Base-by-base conservation (phyloP, 2,888 invertebrate genomes). In the Polyploca ridens region DNA sequence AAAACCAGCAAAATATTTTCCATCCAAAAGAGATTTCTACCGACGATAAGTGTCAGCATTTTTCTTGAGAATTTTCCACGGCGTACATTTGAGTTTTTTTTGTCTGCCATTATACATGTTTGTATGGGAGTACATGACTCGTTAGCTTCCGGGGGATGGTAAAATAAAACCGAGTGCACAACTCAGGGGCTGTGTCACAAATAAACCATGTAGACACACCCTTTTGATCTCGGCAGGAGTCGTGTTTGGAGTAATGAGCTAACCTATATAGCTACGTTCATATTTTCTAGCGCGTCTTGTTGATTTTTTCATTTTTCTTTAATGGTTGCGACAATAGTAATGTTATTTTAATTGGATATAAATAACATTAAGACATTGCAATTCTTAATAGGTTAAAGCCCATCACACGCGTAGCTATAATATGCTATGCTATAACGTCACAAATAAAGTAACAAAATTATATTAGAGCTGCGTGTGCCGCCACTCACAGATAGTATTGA, bases 221-320 rank as follows among this genome's bases (percentile, higher is more conserved):
- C 82, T 83, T 86, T 86, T 84, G 82, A 84, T 79, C 82, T 72
- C 76, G 58, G 33, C 57, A 58, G 63, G 66, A 66, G 63, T 64
- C 66, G 66, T 64, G 73, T 74, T 69, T 64, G 68, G 69, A 76
- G 85, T 87, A 87, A 87, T 86, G 87, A 87, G 81, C 78, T 77
- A 71, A 54, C 54, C 54, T 19, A 54, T n/a, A 54, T 54, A 54
- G 62, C 68, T 62, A 19, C 63, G 54, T 62, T 44, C 58, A 62
- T 66, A 54, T 19, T 54, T 19, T 54, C 54, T 68, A 65, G 73
- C 63, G 71, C 67, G 66, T 63, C 76, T 60, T 74, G 62, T 49
- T 58, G 57, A 63, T 66, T 69, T 64, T 64, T 54, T 19, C 10
- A 38, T 10, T 10, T 38, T 38, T 5, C n/a, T 54, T 8, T 54